Percentiles rank a stretch among this genome's conserved stretches.
These are phyloP conservation scores for Minunthozetes semirufus DNA, from an alignment of 2,888 invertebrate genomes.

Conservation along the genomic window DNA sequence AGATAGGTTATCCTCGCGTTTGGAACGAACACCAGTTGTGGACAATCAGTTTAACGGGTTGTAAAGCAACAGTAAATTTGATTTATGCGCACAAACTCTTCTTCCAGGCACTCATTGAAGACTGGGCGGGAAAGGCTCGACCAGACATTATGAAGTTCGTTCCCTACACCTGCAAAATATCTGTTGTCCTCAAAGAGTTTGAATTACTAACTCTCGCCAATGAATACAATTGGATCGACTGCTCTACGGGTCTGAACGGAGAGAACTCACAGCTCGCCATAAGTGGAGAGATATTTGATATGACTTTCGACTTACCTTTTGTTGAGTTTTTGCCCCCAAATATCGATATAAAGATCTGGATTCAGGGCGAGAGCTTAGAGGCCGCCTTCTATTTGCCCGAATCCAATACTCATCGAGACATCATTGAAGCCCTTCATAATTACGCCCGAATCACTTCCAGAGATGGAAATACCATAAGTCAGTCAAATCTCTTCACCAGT, in stretches of 20 bases:
- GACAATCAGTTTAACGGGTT: constrained; percentile 81
- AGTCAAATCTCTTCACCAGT: constrained; percentile 44
- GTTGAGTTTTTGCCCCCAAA: constrained; percentile 85
- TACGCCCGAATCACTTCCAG: constrained; percentile 59
- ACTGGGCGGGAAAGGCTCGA: constrained; percentile 66
- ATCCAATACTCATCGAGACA: constrained; percentile 75
- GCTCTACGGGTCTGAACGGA: constrained; percentile 62
- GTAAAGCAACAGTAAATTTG: constrained; percentile 84
- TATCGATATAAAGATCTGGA: constrained; percentile 81
- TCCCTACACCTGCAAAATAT: constrained; percentile 93
- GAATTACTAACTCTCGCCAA: constrained; percentile 88
- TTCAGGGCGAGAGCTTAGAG: constrained; percentile 90
- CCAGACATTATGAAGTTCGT: constrained; percentile 91
- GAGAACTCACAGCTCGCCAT: constrained; percentile 66
- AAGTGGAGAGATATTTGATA: constrained; percentile 84
- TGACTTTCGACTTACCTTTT: constrained; percentile 89
- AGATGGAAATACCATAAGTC: constrained; percentile 57
- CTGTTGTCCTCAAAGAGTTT: constrained; percentile 82
- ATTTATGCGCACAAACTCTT: constrained; percentile 94
- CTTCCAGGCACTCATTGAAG: constrained; percentile 86
- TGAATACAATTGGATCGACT: constrained; percentile 98
- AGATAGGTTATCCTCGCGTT: constrained; percentile 77
- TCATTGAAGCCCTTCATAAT: constrained; percentile 74
- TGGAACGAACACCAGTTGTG: constrained; percentile 98
- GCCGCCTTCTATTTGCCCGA: constrained; percentile 83